These are phyloP conservation scores for Drosophila macrospina DNA, from an alignment of 2,888 invertebrate genomes.

Conservation along the genomic window DNA sequence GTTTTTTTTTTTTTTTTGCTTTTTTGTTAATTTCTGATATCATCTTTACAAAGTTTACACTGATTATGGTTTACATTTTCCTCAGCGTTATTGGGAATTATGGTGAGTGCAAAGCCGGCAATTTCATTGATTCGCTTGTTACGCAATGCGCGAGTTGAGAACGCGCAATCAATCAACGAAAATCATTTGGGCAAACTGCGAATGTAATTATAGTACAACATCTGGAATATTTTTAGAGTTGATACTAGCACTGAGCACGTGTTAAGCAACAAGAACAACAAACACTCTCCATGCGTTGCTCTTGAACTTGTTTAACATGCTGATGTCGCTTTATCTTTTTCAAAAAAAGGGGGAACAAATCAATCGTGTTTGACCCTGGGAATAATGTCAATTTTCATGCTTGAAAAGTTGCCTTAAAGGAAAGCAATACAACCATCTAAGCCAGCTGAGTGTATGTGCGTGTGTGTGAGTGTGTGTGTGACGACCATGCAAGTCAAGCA, in stretches of 20 bases:
- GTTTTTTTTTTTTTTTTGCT: constrained; percentile 41
- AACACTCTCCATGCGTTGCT: constrained; percentile 19
- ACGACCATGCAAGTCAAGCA: constrained; percentile 61
- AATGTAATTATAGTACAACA: constrained; percentile 37
- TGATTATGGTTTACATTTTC: constrained; percentile 84
- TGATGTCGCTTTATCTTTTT: too few species aligned
- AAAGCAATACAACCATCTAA: constrained; percentile 36
- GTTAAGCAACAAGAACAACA: constrained; percentile 61
- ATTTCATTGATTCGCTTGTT: constrained; percentile 58
- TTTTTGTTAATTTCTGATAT: constrained; percentile 32
- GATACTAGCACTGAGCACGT: constrained; percentile 32
- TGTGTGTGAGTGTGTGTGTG: too few species aligned
- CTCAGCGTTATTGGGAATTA: constrained; percentile 84
- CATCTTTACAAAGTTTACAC: constrained; percentile 1
- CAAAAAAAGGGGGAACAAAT: neutral
- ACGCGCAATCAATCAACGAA: constrained; percentile 34
- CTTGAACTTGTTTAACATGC: constrained; percentile 60
- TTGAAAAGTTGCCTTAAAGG: constrained; percentile 39
- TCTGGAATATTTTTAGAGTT: constrained; percentile 50
- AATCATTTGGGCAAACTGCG: constrained; percentile 33
- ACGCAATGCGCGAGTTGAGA: constrained; percentile 53
- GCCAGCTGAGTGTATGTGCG: constrained; percentile 34
- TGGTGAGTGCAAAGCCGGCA: constrained; percentile 80
- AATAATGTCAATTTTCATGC: constrained; percentile 55
- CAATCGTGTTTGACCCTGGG: constrained; percentile 17